Conservation (phyloP, 2,797 vertebrate species). For the Macropodus opercularis region DNA sequence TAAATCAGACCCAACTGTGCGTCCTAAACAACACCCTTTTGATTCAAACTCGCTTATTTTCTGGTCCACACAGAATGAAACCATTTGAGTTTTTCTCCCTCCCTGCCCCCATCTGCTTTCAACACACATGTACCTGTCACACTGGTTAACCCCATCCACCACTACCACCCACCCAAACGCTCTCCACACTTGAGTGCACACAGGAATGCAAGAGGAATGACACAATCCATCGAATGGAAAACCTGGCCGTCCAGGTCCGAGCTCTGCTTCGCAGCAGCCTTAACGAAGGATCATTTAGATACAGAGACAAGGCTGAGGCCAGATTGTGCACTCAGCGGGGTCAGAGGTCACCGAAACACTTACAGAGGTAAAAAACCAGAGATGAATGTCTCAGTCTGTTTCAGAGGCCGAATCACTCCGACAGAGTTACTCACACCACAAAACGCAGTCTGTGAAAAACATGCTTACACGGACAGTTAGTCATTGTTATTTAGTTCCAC, state of each 20-base stretch:
- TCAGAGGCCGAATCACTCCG: slow-evolving; percentile 20
- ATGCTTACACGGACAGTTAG: slow-evolving; percentile 38
- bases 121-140: slow-evolving; percentile 72
- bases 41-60: slow-evolving; percentile 39
- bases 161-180: slow-evolving; percentile 18
- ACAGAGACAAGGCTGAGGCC: slow-evolving; percentile 62
- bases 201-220: slow-evolving; percentile 79
- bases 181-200: slow-evolving; percentile 74
- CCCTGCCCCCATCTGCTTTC: slow-evolving; percentile 20
- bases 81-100: slow-evolving; percentile 24
- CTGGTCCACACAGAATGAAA: slow-evolving; percentile 42
- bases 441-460: slow-evolving; percentile 31
- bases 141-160: slow-evolving; percentile 57
- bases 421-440: slow-evolving; percentile 24
- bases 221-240: slow-evolving; percentile 66
- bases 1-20: not conserved
- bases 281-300: slow-evolving; percentile 79
- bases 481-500: slow-evolving; percentile 53
- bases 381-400: slow-evolving; percentile 51
- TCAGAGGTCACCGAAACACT: slow-evolving; percentile 73
- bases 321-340: slow-evolving; percentile 51
- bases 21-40: slow-evolving; percentile 10
- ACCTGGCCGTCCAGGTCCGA: slow-evolving; percentile 55
- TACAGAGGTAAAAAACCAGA: slow-evolving; percentile 72
- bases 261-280: slow-evolving; percentile 56